Percentiles rank a stretch among this genome's conserved stretches.
phyloP scores from a whole-genome alignment of 2,113 vertebrate genomes.

The Erythrolamprus reginae region DNA sequence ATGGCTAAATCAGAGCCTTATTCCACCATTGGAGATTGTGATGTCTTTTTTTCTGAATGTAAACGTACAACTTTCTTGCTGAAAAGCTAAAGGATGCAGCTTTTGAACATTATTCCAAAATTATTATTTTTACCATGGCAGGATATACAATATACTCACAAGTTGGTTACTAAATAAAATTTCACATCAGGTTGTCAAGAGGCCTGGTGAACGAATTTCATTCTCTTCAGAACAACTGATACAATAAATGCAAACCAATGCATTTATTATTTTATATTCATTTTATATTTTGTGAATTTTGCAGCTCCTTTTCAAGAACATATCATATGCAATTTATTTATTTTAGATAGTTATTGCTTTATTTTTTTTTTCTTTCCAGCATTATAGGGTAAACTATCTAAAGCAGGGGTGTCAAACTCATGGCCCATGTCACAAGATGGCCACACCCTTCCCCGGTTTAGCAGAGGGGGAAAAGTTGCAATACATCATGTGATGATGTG shows the following conservation, averaged over 20 bases:
- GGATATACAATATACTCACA: neutral
- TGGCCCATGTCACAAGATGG: too few relatives aligned
- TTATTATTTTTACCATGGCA: too few relatives aligned
- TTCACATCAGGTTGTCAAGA: rapidly evolving
- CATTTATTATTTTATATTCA: too few relatives aligned
- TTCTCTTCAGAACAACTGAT: neutral
- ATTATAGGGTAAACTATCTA: neutral
- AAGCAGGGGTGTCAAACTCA: too few relatives aligned
- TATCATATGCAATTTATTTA: neutral
- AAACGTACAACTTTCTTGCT: neutral
- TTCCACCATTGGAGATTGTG: neutral
- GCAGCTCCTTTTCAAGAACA: neutral
- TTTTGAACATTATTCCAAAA: neutral
- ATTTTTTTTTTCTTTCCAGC: neutral
- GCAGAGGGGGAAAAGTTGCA: too few relatives aligned
- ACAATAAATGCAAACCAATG: neutral
- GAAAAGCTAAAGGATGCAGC: neutral
- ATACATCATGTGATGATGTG: too few relatives aligned
- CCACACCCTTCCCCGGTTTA: too few relatives aligned
- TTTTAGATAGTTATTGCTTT: neutral
- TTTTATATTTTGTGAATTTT: constrained; percentile 3
- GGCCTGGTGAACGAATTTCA: neutral
- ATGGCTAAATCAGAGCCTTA: neutral
- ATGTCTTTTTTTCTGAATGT: neutral
- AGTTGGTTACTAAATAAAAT: constrained; percentile 12